Evolutionary conservation across 2,797 vertebrate species (phyloP).

Genomic region (Labeo calbasu): DNA sequence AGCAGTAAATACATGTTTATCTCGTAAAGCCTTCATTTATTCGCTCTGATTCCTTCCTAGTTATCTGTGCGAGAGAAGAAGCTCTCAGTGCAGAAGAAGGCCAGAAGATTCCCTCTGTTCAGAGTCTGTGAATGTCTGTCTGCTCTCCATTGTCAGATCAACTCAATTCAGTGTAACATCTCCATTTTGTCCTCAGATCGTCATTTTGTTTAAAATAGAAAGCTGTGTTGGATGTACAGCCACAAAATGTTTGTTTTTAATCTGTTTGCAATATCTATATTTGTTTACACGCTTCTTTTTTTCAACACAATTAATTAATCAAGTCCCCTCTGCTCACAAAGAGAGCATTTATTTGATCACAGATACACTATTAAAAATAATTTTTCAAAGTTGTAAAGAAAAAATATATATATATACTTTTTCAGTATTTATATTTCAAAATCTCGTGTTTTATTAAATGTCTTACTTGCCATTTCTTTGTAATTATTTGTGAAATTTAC

Average conservation of each 20-base stretch:
- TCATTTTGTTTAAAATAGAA: background rate
- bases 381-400: too few species aligned
- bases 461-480: too few species aligned
- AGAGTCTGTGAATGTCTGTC: background rate
- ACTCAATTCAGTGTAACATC: background rate
- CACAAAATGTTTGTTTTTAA: background rate
- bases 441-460: too few species aligned
- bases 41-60: conserved; percentile 15
- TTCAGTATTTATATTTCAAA: too few species aligned
- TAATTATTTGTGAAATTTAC: too few species aligned
- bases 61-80: conserved; percentile 19
- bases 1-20: conserved; percentile 65
- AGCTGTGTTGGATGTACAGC: background rate
- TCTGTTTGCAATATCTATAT: background rate
- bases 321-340: background rate
- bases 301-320: background rate
- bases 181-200: background rate
- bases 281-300: background rate
- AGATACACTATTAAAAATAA: too few species aligned
- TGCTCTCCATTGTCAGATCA: background rate
- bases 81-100: conserved; percentile 12
- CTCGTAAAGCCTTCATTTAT: conserved; percentile 54
- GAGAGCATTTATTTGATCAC: background rate
- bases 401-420: too few species aligned
- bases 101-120: conserved; percentile 10